Evolutionary conservation across 2,888 invertebrate genomes (phyloP), one percentile per base, ranked within the genome.

Genomic region (Empis livida): DNA sequence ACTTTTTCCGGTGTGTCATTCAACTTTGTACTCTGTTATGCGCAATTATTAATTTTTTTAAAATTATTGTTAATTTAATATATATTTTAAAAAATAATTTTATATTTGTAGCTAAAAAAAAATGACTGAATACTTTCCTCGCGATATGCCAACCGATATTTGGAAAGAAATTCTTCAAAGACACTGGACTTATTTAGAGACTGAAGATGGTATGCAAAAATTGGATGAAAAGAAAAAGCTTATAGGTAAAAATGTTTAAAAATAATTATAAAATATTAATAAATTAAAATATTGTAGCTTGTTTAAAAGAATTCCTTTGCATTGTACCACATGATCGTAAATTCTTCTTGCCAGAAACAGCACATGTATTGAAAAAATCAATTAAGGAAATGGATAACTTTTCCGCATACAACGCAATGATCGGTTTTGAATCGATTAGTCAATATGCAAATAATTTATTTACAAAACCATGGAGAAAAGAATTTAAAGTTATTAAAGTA

Each of bases 381-480:
- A 78, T 88, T 23, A 75, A 74, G 41, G 78, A 77, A 45, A 71
- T 82, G 59, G 70, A 76, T 8, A 82, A 84, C 57, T 91, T 88
- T 63, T 89, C 84, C 62, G 88, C 84, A 16, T 84, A 84, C 59
- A 78, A 83, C 55, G 87, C 88, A 14, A 81, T 84, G 27, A 74
- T 81, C 42, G 91, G 90, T 13, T 92, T 89, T 78, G 83, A 85
- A 57, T 84, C 88, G 31, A 74, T 92, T 54, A 89, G 86, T 50
- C 75, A 84, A 54, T 92, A 92, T 65, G 91, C 91, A 3, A 83
- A 81, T 48, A 91, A 92, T 69, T 71, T 93, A 51, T 72, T 89
- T 45, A 79, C 83, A 13, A 89, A 91, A 63, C 90, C 91, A 5
- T 93, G 92, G 92, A 72, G 92, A 55, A 84, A 82, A 64, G 92